Percentiles rank a stretch among this genome's conserved stretches.
Evolutionary conservation across 2,888 invertebrate species (phyloP).

Genomic region (Cantharis nigra): DNA sequence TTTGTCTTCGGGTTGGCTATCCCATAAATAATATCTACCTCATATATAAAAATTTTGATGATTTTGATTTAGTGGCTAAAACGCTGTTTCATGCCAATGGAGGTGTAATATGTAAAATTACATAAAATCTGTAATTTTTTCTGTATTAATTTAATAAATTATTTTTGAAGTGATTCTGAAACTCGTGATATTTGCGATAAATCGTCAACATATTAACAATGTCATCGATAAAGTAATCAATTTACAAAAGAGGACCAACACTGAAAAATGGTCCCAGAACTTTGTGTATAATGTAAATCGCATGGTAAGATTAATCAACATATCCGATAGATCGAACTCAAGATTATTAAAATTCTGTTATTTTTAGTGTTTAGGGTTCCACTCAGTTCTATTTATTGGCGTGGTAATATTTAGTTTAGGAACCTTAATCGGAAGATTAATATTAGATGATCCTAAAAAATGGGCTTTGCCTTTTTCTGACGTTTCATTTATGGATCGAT

Average conservation of each 20-base stretch:
- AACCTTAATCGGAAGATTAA: neutral
- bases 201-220: neutral
- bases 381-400: neutral
- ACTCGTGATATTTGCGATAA: neutral
- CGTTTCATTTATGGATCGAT: constrained; percentile 2
- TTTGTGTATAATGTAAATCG: neutral
- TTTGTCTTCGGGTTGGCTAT: neutral
- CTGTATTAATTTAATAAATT: neutral
- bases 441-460: neutral
- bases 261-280: neutral
- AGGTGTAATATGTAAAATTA: neutral
- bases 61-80: neutral
- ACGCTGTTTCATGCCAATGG: neutral
- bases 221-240: neutral
- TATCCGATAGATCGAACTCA: neutral
- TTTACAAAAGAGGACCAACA: constrained; percentile 6
- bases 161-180: constrained; percentile 5
- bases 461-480: constrained; percentile 12
- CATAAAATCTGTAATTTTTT: neutral
- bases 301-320: neutral
- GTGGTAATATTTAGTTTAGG: neutral
- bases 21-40: neutral
- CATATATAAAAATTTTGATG: neutral
- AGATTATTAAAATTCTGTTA: neutral
- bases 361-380: neutral